Percentiles rank a stretch among this genome's conserved stretches.
phyloP scores from a whole-genome alignment of 2,113 vertebrate genomes.

The Lepidothrix coronata region DNA sequence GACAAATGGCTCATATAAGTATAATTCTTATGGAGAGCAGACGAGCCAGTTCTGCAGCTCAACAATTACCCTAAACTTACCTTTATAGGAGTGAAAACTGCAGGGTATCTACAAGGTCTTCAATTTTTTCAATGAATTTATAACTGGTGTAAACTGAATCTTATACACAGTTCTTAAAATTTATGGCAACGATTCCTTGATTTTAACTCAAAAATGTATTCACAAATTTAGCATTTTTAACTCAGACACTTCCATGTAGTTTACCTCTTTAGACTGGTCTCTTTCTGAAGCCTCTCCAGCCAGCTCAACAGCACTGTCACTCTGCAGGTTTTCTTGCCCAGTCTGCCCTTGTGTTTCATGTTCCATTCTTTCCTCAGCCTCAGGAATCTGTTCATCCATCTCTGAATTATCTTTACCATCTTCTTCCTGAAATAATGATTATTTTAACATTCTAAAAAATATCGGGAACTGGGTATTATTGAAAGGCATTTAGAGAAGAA shows the following conservation, averaged over 20 bases:
- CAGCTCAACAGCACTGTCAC: conserved; percentile 86
- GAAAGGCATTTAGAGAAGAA: neutral
- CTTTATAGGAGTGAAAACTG: neutral
- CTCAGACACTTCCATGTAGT: neutral
- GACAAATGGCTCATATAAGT: neutral
- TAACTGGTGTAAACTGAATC: neutral
- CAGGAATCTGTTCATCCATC: conserved; percentile 74
- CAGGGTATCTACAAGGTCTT: neutral
- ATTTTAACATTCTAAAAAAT: neutral
- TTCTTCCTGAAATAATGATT: conserved; percentile 64
- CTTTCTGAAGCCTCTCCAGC: conserved; percentile 87
- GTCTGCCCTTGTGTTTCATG: conserved; percentile 84
- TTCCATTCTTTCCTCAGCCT: conserved; percentile 83
- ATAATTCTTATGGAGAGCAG: neutral
- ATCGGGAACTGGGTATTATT: neutral
- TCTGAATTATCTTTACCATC: conserved; percentile 67
- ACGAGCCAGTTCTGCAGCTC: neutral
- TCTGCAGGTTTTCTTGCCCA: conserved; percentile 88
- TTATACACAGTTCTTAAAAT: neutral
- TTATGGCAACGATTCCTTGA: neutral
- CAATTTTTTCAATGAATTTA: neutral
- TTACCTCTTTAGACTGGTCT: conserved; percentile 90
- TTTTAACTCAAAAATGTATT: neutral
- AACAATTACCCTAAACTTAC: neutral
- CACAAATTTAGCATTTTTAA: neutral